Base-by-base conservation (phyloP, 2,888 invertebrate genomes). In the Aleiodes testaceus region DNA sequence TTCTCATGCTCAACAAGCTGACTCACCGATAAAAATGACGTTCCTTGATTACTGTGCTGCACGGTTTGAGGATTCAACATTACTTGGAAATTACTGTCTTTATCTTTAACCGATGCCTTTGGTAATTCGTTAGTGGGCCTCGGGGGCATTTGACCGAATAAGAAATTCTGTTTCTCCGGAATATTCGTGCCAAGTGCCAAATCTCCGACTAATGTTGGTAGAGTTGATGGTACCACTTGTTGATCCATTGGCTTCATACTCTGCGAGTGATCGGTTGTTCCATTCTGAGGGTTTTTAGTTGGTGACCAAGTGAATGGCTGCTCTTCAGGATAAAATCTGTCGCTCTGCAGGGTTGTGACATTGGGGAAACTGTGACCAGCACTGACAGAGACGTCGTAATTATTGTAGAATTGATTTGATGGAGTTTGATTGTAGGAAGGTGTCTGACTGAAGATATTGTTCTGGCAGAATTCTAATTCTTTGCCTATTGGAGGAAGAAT, bases 181-280 rank as follows among this genome's bases (percentile, higher is more conserved):
- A 84, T 75, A 72, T 85, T 87, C 1, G 86, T 86, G 1, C 88
- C 88, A 7, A 91, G 80, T 1, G 91, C 91, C 61, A 92, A 82
- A 83, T 92, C 92, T 1, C 91, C 91, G 1, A 91, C 90, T 52
- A 92, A 81, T n/a, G 91, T 91, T 6, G 91, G 91, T 64, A 91
- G 83, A 18, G 91, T 90, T 1, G 89, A 88, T 1, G 90, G 89
- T 2, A 90, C 88, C 3, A 89, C 87, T 26, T 85, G 86, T 44
- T 85, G 86, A 47, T 86, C 87, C 42, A 85, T 81, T 3, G 77
- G 70, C 53, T 87, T 87, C 2, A 83, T 74, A 4, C 76, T 65
- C 50, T 84, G 82, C 67, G 72, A 79, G 30, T 85, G 85, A 11
- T 87, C 87, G 26, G 89, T 36, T 36, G 36, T 85, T 67, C 81